Percentiles rank a stretch among this genome's conserved stretches.
Evolutionary conservation across 2,797 vertebrate species (phyloP).

Genomic region (Loris lydekkerianus): DNA sequence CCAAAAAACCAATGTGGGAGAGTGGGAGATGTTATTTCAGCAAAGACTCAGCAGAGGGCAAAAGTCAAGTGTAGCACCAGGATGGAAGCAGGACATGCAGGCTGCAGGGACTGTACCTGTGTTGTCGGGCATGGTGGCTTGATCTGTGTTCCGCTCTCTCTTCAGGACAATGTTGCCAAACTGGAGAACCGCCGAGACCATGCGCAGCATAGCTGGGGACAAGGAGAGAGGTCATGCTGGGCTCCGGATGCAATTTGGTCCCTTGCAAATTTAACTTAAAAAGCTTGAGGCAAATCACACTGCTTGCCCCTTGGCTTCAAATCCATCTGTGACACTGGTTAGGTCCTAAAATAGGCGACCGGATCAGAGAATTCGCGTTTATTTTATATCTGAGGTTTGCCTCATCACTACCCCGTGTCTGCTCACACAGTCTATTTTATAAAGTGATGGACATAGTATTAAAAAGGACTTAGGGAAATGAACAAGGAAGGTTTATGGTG

Average conservation of each 20-base stretch:
- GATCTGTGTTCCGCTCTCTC: slow-evolving; percentile 94
- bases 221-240: not conserved
- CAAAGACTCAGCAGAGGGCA: not conserved
- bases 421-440: not conserved
- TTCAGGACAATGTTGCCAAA: slow-evolving; percentile 95
- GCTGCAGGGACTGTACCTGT: slow-evolving; percentile 85
- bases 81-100: accelerated
- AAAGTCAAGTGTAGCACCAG: not conserved
- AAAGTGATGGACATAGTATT: accelerated
- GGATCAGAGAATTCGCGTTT: too few relatives aligned
- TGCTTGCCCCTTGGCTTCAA: not conserved
- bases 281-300: not conserved
- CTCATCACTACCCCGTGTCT: not conserved
- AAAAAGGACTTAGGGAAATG: not conserved
- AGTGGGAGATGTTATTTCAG: not conserved
- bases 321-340: not conserved
- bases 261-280: not conserved
- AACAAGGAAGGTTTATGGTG: not conserved
- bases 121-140: slow-evolving; percentile 97
- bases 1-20: too few relatives aligned
- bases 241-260: not conserved
- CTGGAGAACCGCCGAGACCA: slow-evolving; percentile 94
- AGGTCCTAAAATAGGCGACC: not conserved
- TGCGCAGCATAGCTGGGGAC: slow-evolving; percentile 93
- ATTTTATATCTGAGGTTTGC: not conserved